phyloP scores from a whole-genome alignment of 2,888 invertebrate species.

The Amphipyra berbera region DNA sequence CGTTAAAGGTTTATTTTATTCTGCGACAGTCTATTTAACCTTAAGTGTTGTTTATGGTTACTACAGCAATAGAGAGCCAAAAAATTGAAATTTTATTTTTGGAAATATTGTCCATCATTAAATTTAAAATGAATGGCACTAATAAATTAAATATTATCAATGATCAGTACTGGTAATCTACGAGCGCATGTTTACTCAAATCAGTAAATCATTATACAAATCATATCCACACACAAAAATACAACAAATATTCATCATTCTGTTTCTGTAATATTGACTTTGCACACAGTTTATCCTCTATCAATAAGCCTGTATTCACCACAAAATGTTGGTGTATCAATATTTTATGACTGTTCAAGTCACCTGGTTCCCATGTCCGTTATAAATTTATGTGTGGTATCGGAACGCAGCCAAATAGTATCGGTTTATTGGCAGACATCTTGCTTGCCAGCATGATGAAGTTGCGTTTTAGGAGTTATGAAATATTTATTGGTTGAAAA shows the following conservation, averaged over 20 bases:
- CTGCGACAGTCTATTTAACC: too few relatives aligned
- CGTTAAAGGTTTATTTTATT: neutral
- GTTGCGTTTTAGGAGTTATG: slow-evolving; percentile 54
- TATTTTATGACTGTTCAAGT: slow-evolving; percentile 68
- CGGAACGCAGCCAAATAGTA: slow-evolving; percentile 75
- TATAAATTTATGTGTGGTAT: slow-evolving; percentile 73
- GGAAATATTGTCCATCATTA: too few relatives aligned
- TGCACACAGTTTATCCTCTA: slow-evolving; percentile 15
- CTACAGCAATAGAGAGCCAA: too few relatives aligned
- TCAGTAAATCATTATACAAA: neutral
- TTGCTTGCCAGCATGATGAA: slow-evolving; percentile 61
- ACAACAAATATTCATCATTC: slow-evolving; percentile 3
- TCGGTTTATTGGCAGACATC: slow-evolving; percentile 70
- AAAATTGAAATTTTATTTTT: too few relatives aligned
- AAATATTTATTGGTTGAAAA: slow-evolving; percentile 20
- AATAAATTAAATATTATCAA: too few relatives aligned
- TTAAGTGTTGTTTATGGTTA: too few relatives aligned
- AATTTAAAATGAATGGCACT: too few relatives aligned
- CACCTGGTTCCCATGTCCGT: slow-evolving; percentile 71
- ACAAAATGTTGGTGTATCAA: slow-evolving; percentile 53
- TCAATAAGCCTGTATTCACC: slow-evolving; percentile 41
- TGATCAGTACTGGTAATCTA: neutral
- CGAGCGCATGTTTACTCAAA: neutral
- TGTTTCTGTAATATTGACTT: slow-evolving; percentile 16
- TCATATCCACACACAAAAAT: neutral